Evolutionary conservation across 2,888 invertebrate species (phyloP).

Genomic region (Leptinotarsa peninsularis): DNA sequence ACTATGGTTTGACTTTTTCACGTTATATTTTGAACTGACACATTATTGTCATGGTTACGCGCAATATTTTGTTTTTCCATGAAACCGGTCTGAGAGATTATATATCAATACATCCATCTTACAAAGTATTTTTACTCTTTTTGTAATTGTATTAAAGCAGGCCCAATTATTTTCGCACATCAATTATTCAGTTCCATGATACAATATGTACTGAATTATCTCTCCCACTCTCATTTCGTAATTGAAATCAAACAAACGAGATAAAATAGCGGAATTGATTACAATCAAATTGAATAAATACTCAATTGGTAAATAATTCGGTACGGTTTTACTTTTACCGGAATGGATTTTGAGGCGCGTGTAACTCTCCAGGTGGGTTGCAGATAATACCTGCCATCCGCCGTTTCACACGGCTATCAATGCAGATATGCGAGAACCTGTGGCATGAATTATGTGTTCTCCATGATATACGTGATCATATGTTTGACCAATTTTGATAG

Average conservation of each 20-base stretch:
- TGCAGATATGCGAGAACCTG: constrained; percentile 43
- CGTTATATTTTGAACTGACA: too few relatives aligned
- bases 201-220: neutral
- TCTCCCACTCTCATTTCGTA: neutral
- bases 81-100: too few relatives aligned
- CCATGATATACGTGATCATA: too few relatives aligned
- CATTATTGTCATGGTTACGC: too few relatives aligned
- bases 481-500: too few relatives aligned
- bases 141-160: too few relatives aligned
- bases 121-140: too few relatives aligned
- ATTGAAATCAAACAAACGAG: neutral
- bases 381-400: constrained; percentile 44
- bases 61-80: too few relatives aligned
- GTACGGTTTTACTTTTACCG: constrained; percentile 12
- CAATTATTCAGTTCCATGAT: neutral
- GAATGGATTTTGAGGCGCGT: constrained; percentile 34
- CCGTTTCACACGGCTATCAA: constrained; percentile 49
- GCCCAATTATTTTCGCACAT: neutral
- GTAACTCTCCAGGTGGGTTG: constrained; percentile 46
- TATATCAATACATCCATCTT: too few relatives aligned
- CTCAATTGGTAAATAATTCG: constrained; percentile 4
- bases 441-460: neutral
- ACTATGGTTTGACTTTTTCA: too few relatives aligned
- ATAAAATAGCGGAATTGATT: neutral
- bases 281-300: neutral